Percentiles rank a stretch among this genome's conserved stretches.
These are phyloP conservation scores for Bolborhynchus lineola DNA, from an alignment of 2,113 vertebrate genomes.

Conservation along the genomic window DNA sequence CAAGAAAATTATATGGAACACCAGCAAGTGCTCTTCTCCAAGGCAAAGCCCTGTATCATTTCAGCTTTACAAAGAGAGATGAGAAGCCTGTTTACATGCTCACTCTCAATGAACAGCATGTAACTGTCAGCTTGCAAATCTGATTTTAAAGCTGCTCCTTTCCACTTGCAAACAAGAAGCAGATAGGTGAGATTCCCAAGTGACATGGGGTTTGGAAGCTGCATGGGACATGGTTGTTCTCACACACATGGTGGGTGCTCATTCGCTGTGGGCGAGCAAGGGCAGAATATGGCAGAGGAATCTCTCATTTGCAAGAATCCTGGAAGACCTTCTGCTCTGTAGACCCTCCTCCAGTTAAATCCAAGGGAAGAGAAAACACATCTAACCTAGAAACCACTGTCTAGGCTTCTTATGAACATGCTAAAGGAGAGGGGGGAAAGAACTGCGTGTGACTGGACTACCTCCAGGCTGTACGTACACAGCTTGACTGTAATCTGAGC, in stretches of 20 bases:
- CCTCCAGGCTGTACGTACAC: constrained; percentile 72
- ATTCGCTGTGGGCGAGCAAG: fast-evolving
- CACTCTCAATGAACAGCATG: neutral
- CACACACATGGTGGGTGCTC: neutral
- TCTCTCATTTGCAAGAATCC: neutral
- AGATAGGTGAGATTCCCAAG: neutral
- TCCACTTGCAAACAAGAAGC: neutral
- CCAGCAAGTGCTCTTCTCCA: neutral
- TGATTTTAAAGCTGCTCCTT: neutral
- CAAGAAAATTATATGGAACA: neutral
- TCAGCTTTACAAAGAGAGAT: neutral
- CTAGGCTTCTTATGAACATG: constrained; percentile 62
- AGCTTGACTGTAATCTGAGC: constrained; percentile 70
- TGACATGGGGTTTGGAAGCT: neutral
- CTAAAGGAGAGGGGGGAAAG: constrained; percentile 10
- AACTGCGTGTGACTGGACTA: constrained; percentile 60
- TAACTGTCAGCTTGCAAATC: neutral
- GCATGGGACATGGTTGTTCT: neutral
- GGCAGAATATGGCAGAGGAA: neutral
- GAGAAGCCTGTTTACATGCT: neutral
- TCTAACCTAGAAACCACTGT: constrained; percentile 63
- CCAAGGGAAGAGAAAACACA: neutral
- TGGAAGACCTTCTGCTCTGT: constrained; percentile 7
- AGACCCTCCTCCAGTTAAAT: constrained; percentile 9
- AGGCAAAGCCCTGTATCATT: neutral